Percentiles rank a stretch among this genome's conserved stretches.
These are phyloP conservation scores for Zaprionus camerounensis DNA, from an alignment of 1,140 invertebrate genomes.

Conservation along the genomic window DNA sequence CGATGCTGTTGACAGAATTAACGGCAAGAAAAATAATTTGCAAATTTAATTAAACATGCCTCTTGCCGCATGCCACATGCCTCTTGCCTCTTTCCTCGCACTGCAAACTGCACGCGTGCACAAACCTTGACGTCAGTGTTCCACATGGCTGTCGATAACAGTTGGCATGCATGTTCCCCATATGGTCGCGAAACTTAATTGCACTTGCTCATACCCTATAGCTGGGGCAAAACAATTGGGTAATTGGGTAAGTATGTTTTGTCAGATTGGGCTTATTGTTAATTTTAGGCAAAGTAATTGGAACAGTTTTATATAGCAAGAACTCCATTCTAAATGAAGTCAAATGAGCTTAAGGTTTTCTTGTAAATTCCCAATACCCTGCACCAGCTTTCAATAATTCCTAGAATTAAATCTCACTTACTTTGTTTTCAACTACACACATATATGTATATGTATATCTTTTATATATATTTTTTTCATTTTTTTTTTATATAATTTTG, in stretches of 20 bases:
- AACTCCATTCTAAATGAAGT: too few relatives aligned
- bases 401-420: too few relatives aligned
- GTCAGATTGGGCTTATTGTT: neutral
- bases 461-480: too few relatives aligned
- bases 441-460: too few relatives aligned
- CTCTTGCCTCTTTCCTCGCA: neutral
- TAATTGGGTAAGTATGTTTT: too few relatives aligned
- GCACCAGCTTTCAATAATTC: too few relatives aligned
- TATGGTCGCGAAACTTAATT: neutral
- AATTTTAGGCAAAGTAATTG: too few relatives aligned
- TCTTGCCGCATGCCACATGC: slow-evolving; percentile 22
- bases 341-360: too few relatives aligned
- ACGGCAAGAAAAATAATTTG: slow-evolving; percentile 75
- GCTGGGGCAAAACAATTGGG: neutral
- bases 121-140: slow-evolving; percentile 55
- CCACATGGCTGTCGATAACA: neutral
- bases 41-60: slow-evolving; percentile 71
- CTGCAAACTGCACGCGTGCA: slow-evolving; percentile 2
- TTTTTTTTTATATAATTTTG: too few relatives aligned
- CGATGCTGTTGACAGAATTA: slow-evolving; percentile 72
- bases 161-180: neutral
- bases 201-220: neutral
- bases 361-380: too few relatives aligned
- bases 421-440: too few relatives aligned
- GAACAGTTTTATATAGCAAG: too few relatives aligned